These are phyloP conservation scores for Phoeniculus purpureus DNA, from an alignment of 2,797 vertebrate genomes.

Conservation along the genomic window DNA sequence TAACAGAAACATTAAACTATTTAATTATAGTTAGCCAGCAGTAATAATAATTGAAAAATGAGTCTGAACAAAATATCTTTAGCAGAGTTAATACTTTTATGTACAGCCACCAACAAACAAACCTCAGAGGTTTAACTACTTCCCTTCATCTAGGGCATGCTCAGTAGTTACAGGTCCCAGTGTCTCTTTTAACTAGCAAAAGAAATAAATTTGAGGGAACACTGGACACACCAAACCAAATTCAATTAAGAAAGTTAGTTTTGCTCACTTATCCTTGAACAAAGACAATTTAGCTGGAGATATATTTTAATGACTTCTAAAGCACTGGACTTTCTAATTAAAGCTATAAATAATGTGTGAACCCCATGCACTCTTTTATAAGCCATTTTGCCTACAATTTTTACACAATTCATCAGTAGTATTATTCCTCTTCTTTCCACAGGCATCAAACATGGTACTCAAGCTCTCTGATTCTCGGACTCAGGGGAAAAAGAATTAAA, in stretches of 20 bases:
- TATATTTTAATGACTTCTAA: background rate
- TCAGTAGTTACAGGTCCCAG: background rate
- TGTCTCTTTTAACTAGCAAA: background rate
- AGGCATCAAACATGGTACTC: background rate
- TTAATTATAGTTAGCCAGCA: background rate
- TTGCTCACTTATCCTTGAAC: background rate
- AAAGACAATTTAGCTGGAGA: background rate
- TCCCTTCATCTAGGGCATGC: background rate
- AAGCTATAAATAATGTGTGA: background rate
- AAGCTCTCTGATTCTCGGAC: background rate
- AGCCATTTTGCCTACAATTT: background rate
- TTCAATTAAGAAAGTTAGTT: background rate
- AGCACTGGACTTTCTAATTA: background rate
- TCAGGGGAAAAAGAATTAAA: accelerated
- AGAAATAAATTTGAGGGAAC: background rate
- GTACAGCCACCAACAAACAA: background rate
- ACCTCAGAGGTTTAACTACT: background rate
- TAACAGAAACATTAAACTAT: background rate
- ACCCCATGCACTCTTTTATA: background rate
- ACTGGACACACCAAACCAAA: background rate
- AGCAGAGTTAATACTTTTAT: background rate
- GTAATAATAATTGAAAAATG: background rate
- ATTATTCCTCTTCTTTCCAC: background rate
- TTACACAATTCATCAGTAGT: background rate
- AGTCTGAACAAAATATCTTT: background rate